These are phyloP conservation scores for Carabus problematicus DNA, from an alignment of 2,888 invertebrate genomes.

Conservation along the genomic window DNA sequence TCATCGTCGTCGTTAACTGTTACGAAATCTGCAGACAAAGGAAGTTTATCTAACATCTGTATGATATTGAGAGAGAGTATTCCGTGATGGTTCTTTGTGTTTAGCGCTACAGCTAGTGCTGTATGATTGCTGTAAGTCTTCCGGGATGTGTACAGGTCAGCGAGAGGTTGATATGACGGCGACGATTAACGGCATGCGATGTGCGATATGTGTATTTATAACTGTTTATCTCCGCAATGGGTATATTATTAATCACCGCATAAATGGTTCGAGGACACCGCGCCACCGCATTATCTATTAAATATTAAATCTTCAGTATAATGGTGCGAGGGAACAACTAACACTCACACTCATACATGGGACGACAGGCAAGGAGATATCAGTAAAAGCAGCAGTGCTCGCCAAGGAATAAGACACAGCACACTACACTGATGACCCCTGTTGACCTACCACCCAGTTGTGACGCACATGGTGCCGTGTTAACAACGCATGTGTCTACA, in stretches of 20 bases:
- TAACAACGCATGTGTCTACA: slow-evolving; percentile 9
- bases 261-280: slow-evolving; percentile 40
- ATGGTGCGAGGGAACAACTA: slow-evolving; percentile 24
- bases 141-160: slow-evolving; percentile 38
- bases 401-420: slow-evolving; percentile 11
- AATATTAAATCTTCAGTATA: slow-evolving; percentile 25
- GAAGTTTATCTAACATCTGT: no score
- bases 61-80: no score
- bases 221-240: slow-evolving; percentile 36
- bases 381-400: neutral
- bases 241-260: slow-evolving; percentile 41
- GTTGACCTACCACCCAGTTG: slow-evolving; percentile 10
- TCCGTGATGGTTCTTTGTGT: no score
- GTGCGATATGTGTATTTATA: slow-evolving; percentile 35
- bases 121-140: slow-evolving; percentile 18
- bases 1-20: no score
- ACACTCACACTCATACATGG: no score
- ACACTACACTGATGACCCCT: slow-evolving; percentile 13
- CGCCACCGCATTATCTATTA: slow-evolving; percentile 20
- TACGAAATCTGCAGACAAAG: no score
- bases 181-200: slow-evolving; percentile 25
- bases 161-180: neutral
- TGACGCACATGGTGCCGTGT: slow-evolving; percentile 33
- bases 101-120: no score
- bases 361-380: slow-evolving; percentile 5